A percentile compares a stretch with the other conserved stretches of the same genome.
These are phyloP conservation scores for Zosterops japonicus DNA, from an alignment of 2,113 vertebrate genomes.

Conservation along the genomic window DNA sequence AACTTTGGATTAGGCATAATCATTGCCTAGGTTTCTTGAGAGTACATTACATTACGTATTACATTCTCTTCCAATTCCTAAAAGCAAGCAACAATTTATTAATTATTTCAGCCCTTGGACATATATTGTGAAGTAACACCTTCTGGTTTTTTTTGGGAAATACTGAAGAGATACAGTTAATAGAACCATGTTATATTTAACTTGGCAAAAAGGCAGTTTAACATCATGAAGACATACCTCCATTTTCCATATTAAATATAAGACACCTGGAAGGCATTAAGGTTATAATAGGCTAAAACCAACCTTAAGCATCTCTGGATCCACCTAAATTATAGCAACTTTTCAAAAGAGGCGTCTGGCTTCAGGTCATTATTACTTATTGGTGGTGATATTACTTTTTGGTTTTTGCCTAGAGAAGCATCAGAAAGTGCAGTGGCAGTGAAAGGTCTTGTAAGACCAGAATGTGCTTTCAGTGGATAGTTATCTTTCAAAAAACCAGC, in stretches of 20 bases:
- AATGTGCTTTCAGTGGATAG: neutral
- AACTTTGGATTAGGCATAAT: neutral
- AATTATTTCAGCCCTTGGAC: neutral
- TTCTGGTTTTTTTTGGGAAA: neutral
- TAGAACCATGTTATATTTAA: neutral
- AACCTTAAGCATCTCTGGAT: neutral
- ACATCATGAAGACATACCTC: neutral
- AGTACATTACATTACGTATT: neutral
- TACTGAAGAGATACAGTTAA: neutral
- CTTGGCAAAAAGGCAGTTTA: neutral
- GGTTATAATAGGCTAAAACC: neutral
- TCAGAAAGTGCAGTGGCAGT: neutral
- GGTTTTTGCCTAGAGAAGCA: neutral
- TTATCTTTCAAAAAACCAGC: neutral
- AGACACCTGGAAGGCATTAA: neutral
- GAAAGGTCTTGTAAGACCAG: neutral
- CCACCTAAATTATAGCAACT: neutral
- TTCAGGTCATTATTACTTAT: neutral
- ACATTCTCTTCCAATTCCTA: neutral
- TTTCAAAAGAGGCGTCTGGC: fast-evolving
- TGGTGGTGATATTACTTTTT: neutral
- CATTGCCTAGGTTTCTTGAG: neutral
- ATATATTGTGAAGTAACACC: neutral
- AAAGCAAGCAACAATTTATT: neutral
- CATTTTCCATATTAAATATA: neutral